A percentile compares a stretch with the other conserved stretches of the same genome.
phyloP scores from a whole-genome alignment of 2,113 vertebrate genomes.

The Caracal caracal region DNA sequence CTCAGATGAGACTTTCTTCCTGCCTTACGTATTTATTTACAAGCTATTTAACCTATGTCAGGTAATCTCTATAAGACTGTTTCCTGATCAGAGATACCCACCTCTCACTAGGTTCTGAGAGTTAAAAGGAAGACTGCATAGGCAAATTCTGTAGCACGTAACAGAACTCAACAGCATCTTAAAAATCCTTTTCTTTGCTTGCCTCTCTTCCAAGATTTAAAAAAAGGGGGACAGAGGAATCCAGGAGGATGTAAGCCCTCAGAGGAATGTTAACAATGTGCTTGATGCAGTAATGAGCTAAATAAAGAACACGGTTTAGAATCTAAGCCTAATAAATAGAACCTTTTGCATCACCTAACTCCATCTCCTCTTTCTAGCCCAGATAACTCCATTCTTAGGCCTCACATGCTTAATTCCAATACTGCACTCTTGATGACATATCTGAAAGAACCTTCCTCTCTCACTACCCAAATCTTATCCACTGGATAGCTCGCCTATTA shows the following conservation, averaged over 20 bases:
- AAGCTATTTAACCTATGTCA: neutral
- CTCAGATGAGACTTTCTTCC: neutral
- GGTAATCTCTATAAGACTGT: neutral
- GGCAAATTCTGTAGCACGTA: neutral
- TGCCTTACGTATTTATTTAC: neutral
- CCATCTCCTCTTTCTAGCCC: neutral
- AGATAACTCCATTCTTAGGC: neutral
- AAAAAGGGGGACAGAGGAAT: neutral
- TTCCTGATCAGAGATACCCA: neutral
- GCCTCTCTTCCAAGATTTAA: neutral
- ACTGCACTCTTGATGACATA: neutral
- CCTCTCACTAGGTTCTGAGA: neutral
- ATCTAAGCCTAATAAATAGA: neutral
- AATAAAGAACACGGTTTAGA: neutral
- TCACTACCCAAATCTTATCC: neutral
- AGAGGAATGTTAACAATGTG: neutral
- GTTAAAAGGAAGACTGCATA: neutral
- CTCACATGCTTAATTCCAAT: neutral
- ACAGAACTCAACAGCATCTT: neutral
- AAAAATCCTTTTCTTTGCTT: conserved; percentile 17
- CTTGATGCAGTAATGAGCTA: neutral
- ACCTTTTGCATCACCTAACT: neutral
- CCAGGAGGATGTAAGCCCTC: neutral
- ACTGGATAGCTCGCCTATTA: neutral
- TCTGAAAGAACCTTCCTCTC: neutral